These are phyloP conservation scores for Conistra vaccinii DNA, from an alignment of 2,888 invertebrate genomes.

Conservation along the genomic window DNA sequence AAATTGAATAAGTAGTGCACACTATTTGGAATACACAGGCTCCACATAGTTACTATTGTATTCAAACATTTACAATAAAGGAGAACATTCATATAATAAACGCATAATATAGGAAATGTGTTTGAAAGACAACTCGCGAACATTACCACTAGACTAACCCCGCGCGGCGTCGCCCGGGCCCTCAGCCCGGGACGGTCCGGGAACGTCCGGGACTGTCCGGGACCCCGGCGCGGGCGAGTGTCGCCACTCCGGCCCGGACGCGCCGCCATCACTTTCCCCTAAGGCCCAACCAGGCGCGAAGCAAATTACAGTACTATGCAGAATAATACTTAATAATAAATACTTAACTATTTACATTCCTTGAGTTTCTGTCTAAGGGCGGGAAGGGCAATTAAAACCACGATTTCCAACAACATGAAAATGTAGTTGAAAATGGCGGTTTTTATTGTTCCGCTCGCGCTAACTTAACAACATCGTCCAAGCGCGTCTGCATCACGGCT, in stretches of 20 bases:
- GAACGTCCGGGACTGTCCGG: conserved; percentile 9
- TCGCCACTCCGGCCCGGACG: conserved; percentile 34
- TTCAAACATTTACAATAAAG: conserved; percentile 90
- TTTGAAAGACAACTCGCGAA: conserved; percentile 83
- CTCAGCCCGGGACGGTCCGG: conserved; percentile 24
- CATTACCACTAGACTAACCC: conserved; percentile 75
- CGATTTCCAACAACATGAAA: conserved; percentile 49
- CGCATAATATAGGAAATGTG: conserved; percentile 90
- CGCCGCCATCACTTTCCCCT: conserved; percentile 59
- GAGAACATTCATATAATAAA: conserved; percentile 90
- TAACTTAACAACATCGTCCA: conserved; percentile 33
- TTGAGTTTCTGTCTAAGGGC: conserved; percentile 63
- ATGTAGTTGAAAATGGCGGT: conserved; percentile 38
- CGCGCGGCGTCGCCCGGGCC: conserved; percentile 41
- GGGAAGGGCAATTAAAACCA: conserved; percentile 63
- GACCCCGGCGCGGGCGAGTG: conserved; percentile 23
- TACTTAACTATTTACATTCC: conserved; percentile 87
- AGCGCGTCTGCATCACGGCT: conserved; percentile 75
- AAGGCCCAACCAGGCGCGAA: conserved; percentile 81
- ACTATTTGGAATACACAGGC: conserved; percentile 84
- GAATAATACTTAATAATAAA: conserved; percentile 86
- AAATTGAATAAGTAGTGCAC: conserved; percentile 89
- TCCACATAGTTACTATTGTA: conserved; percentile 81
- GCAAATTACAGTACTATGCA: conserved; percentile 86
- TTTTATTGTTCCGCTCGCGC: conserved; percentile 39